phyloP scores from a whole-genome alignment of 2,797 vertebrate species.

The Emys orbicularis region DNA sequence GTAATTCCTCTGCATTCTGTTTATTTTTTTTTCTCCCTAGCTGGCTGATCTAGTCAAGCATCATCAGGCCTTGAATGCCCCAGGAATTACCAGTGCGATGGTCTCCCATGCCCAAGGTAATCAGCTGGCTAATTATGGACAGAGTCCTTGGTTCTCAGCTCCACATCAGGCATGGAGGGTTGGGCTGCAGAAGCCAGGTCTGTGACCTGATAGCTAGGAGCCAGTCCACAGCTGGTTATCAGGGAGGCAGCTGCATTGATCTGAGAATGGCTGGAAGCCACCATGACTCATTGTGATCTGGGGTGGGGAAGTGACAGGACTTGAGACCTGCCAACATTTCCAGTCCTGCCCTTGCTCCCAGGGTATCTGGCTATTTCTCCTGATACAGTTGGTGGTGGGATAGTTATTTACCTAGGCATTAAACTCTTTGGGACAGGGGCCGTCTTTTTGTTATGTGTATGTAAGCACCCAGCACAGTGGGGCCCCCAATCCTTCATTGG shows the following conservation, averaged over 20 bases:
- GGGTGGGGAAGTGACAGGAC: not conserved
- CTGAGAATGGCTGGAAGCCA: not conserved
- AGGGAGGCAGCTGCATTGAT: not conserved
- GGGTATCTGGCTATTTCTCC: not conserved
- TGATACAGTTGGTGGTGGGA: not conserved
- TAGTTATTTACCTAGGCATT: not conserved
- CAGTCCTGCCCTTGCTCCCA: not conserved
- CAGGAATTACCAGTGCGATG: not conserved
- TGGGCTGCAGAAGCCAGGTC: not conserved
- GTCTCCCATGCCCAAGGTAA: not conserved
- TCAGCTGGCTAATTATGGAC: not conserved
- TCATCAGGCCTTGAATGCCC: too few relatives aligned
- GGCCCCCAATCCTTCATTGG: not conserved
- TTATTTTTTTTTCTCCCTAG: not conserved
- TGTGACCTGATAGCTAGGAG: not conserved
- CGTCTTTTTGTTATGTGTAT: not conserved
- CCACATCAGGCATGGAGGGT: not conserved
- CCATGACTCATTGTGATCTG: not conserved
- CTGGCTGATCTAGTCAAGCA: not conserved
- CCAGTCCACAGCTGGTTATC: not conserved
- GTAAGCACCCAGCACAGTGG: too few relatives aligned
- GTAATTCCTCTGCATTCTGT: not conserved
- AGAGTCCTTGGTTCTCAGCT: not conserved
- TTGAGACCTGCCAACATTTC: not conserved
- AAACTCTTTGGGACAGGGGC: not conserved